Conservation (phyloP, 2,888 invertebrate genomes). For the Campoletis raptor region DNA sequence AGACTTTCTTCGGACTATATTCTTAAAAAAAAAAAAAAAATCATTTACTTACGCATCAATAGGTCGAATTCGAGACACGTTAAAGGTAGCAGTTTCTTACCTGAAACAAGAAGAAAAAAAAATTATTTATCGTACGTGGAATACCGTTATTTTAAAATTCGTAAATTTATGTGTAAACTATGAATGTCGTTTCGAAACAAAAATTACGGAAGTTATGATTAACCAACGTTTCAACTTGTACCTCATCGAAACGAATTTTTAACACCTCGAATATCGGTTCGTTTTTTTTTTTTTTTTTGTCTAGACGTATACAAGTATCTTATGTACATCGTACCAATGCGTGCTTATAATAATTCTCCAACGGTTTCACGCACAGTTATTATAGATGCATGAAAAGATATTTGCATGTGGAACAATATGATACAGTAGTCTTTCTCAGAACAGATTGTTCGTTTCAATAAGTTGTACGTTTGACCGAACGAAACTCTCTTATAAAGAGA, state of each 20-base stretch:
- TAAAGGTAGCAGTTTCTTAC: constrained; percentile 31
- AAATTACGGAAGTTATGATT: constrained; percentile 5
- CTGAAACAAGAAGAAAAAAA: constrained; percentile 45
- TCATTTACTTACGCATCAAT: constrained; percentile 8
- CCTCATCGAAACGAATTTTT: constrained; percentile 5
- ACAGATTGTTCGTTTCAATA: constrained; percentile 29
- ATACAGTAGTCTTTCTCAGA: constrained; percentile 27
- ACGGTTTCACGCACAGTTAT: constrained; percentile 23
- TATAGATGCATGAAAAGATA: constrained; percentile 37
- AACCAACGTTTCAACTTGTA: constrained; percentile 18
- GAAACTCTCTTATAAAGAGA: constrained; percentile 14
- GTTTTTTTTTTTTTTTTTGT: constrained; percentile 36
- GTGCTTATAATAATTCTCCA: background rate
- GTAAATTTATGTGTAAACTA: constrained; percentile 4
- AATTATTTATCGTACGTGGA: constrained; percentile 3
- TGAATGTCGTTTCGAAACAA: background rate
- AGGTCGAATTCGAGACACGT: background rate
- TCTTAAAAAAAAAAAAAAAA: background rate
- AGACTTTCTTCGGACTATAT: background rate
- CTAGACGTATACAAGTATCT: constrained; percentile 7
- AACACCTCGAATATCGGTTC: constrained; percentile 19
- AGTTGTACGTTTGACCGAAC: constrained; percentile 1
- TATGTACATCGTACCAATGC: background rate
- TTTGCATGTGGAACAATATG: constrained; percentile 48
- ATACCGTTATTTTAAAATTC: background rate